These are phyloP conservation scores for Parazoanthus atlanticus DNA, from an alignment of 92 coral and sea anemone species.

Conservation along the genomic window DNA sequence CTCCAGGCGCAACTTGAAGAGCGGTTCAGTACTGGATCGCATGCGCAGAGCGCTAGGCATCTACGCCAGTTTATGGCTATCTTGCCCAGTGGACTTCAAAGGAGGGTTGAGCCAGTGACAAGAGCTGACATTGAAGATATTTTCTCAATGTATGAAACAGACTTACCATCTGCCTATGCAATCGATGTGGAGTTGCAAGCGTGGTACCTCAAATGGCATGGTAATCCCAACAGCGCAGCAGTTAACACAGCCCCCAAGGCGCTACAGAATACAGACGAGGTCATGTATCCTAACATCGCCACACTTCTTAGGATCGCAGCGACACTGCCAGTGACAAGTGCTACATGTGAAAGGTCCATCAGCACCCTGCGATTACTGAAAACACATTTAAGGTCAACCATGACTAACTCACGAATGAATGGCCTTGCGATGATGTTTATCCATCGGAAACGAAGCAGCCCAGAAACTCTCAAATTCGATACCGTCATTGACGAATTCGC, in stretches of 20 bases:
- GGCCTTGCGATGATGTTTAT: conserved; percentile 44
- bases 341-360: conserved; percentile 45
- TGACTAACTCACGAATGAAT: conserved; percentile 25
- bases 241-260: conserved; percentile 52
- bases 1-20: conserved; percentile 46
- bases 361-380: conserved; percentile 43
- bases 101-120: conserved; percentile 17
- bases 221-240: conserved; percentile 24
- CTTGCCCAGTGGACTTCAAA: conserved; percentile 43
- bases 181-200: conserved; percentile 45
- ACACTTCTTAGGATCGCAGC: conserved; percentile 49
- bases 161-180: conserved; percentile 49
- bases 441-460: conserved; percentile 24
- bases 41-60: conserved; percentile 40
- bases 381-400: conserved; percentile 19
- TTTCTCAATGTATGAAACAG: conserved; percentile 42
- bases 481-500: conserved; percentile 1
- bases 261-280: conserved; percentile 43
- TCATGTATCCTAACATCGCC: conserved; percentile 43
- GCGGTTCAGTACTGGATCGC: conserved; percentile 42
- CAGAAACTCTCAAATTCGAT: conserved; percentile 1
- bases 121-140: conserved; percentile 41
- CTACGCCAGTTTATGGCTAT: conserved; percentile 39
- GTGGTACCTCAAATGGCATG: conserved; percentile 43
- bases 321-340: conserved; percentile 46